A percentile compares a stretch with the other conserved stretches of the same genome.
Conservation (phyloP, 2,797 vertebrate species). For the Bovichtus variegatus region DNA sequence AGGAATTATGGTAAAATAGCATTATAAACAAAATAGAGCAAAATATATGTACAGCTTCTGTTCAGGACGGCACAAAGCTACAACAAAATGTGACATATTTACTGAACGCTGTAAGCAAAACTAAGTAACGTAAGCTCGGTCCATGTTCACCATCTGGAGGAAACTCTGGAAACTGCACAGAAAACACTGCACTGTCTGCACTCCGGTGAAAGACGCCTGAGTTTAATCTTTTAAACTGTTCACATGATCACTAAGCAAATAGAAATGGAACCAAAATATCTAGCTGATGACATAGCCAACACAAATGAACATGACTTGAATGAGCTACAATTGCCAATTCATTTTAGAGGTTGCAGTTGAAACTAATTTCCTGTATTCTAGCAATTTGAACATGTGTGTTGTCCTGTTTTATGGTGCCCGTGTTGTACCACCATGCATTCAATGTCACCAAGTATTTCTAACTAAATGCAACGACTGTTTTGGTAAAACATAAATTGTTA, state of each 20-base stretch:
- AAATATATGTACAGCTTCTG: conserved; percentile 37
- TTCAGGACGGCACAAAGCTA: background rate
- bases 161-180: background rate
- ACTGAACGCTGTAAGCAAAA: background rate
- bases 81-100: background rate
- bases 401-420: no score
- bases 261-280: background rate
- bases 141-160: conserved; percentile 26
- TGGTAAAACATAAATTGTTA: background rate
- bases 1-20: background rate
- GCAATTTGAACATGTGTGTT: background rate
- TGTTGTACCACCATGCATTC: no score
- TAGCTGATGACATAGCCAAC: background rate
- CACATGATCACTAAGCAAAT: background rate
- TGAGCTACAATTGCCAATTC: background rate
- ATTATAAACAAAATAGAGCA: background rate
- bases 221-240: background rate
- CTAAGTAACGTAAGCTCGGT: background rate
- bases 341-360: background rate
- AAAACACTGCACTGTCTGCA: background rate
- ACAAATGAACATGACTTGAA: background rate
- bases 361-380: background rate
- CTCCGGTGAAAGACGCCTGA: accelerated
- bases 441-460: no score
- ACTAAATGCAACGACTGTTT: no score